Base-by-base conservation (phyloP, 2,888 invertebrate species). In the Oscheius sp. region DNA sequence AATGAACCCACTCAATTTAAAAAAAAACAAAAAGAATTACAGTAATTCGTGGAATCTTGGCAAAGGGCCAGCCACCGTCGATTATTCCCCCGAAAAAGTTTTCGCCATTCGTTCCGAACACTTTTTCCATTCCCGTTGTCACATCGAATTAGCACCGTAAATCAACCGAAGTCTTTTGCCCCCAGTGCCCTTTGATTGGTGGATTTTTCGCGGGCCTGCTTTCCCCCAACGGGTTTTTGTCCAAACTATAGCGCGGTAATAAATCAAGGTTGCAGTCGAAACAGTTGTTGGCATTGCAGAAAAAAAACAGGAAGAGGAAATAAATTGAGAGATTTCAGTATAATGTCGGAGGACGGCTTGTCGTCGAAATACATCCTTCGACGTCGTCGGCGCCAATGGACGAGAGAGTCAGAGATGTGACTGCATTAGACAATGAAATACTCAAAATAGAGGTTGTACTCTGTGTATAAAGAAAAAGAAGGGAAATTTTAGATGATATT, bases 321-420 rank as follows among this genome's bases (percentile, higher is more conserved):
- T 63, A 63, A 9, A 58, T 13, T 27, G 1, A 1, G 9, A 25
- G 12, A 53, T 73, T 77, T 49, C 74, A 79, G 79, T 76, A 72
- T 23, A 72, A 76, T 63, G 69, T 78, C 52, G 80, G 79, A 45
- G 78, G 71, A 12, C 77, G 83, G 0, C 76, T 83, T 35, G 82
- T 83, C 43, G 83, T 83, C 23, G 82, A 83, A 9, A 74, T 83
- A 18, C 77, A 79, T 18, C 82, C 83, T 1, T 78, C 80, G n/a
- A 83, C 83, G 35, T 82, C 82, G 5, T 21, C 55, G 18, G 64
- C 70, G 45, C 66, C 69, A 63, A 49, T 16, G 13, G 45, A 75
- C 7, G 41, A 64, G 18, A 72, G 74, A 35, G 75, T 80, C 59
- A 58, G 76, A 35, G 66, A 72, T 46, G 76, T 76, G 45, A 59